These are phyloP conservation scores for Cryptomyrus ogoouensis DNA, from an alignment of 2,113 vertebrate genomes.

Conservation along the genomic window DNA sequence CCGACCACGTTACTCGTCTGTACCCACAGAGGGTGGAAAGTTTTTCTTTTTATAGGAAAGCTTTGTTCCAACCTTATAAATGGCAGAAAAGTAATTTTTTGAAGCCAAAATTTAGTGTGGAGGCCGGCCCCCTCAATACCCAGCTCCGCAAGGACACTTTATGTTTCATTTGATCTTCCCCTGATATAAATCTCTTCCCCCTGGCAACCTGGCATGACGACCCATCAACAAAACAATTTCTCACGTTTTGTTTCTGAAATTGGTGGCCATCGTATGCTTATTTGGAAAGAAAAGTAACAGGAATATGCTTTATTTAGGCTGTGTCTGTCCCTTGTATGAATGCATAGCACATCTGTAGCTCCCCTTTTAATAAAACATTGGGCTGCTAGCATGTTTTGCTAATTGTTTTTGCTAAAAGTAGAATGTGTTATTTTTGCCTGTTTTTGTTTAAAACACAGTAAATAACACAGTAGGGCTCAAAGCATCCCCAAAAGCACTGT, in stretches of 20 bases:
- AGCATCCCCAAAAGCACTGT: not conserved
- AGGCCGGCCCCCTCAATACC: not conserved
- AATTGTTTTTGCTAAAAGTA: not conserved
- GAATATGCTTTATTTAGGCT: not conserved
- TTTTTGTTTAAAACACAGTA: not conserved
- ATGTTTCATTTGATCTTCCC: not conserved
- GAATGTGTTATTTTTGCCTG: not conserved
- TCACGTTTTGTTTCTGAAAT: not conserved
- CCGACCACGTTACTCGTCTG: not conserved
- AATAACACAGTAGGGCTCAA: not conserved
- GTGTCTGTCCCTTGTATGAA: not conserved
- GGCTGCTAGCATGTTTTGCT: not conserved
- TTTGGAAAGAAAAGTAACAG: not conserved
- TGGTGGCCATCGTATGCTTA: not conserved
- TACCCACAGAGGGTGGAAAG: not conserved
- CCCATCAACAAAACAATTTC: not conserved
- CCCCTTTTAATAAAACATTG: not conserved
- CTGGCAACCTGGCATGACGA: not conserved
- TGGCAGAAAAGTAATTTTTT: not conserved
- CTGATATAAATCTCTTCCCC: not conserved
- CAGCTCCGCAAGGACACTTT: not conserved
- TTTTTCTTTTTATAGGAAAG: constrained; percentile 6
- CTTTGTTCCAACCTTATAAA: not conserved
- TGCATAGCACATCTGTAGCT: not conserved
- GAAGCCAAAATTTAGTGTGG: not conserved